Evolutionary conservation across 2,797 vertebrate species (phyloP).

Genomic region (Xenopus petersii): DNA sequence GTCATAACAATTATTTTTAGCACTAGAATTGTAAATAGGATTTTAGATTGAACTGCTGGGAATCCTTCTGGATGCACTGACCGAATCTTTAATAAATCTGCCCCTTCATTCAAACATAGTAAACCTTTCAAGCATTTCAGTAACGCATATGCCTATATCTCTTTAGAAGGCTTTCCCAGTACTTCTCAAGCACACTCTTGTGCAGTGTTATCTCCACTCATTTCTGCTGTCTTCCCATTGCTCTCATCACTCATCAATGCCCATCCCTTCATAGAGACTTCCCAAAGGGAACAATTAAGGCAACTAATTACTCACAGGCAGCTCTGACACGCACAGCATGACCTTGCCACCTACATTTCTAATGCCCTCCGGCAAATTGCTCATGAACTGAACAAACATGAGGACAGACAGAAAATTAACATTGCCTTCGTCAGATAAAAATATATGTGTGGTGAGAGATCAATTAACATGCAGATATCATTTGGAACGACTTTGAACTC

Average conservation of each 20-base stretch:
- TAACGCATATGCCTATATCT: no score
- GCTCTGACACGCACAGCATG: conserved; percentile 32
- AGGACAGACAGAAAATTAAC: conserved; percentile 41
- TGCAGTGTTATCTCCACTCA: no score
- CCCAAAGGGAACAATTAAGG: conserved; percentile 45
- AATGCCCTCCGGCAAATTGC: conserved; percentile 38
- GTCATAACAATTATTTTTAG: no score
- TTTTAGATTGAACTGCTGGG: no score
- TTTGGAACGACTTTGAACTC: conserved; percentile 41
- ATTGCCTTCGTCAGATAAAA: conserved; percentile 27
- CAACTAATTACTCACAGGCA: conserved; percentile 42
- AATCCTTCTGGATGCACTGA: no score
- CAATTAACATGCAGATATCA: conserved; percentile 40
- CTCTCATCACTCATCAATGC: conserved; percentile 16
- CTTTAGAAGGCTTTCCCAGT: no score
- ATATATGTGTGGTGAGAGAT: conserved; percentile 18
- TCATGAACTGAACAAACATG: conserved; percentile 37
- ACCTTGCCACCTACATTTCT: conserved; percentile 46
- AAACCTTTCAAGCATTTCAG: no score
- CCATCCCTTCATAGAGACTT: conserved; percentile 13
- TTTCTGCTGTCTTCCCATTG: not conserved
- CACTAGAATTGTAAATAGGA: no score
- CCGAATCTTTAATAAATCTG: no score
- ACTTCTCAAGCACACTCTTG: no score
- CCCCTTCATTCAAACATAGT: no score